Conservation (phyloP, 2,797 vertebrate genomes). For the Merluccius polli region DNA sequence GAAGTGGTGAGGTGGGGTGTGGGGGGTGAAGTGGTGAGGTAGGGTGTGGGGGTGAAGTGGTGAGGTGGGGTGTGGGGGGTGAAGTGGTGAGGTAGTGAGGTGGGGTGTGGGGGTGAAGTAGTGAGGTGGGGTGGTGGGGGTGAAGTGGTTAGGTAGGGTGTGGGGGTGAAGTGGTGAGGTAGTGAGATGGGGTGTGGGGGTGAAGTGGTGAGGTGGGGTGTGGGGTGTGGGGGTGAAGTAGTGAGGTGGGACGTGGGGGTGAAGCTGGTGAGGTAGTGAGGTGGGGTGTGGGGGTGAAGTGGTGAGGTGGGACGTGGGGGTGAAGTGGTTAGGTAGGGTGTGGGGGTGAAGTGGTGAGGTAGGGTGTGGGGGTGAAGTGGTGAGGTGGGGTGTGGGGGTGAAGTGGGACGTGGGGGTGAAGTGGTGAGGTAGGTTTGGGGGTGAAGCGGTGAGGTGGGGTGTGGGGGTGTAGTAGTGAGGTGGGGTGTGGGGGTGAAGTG, state of each 20-base stretch:
- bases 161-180: slow-evolving; percentile 34
- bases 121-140: slow-evolving; percentile 51
- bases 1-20: too few relatives aligned
- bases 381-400: too few relatives aligned
- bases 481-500: too few relatives aligned
- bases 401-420: too few relatives aligned
- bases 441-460: slow-evolving; percentile 38
- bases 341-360: slow-evolving; percentile 42
- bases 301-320: slow-evolving; percentile 35
- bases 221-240: slow-evolving; percentile 49
- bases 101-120: too few relatives aligned
- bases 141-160: slow-evolving; percentile 37
- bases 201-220: slow-evolving; percentile 26
- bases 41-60: slow-evolving; percentile 53
- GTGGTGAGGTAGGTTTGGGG: slow-evolving; percentile 42
- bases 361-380: slow-evolving; percentile 49
- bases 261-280: too few relatives aligned
- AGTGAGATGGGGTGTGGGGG: too few relatives aligned
- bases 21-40: too few relatives aligned
- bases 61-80: slow-evolving; percentile 62
- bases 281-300: too few relatives aligned
- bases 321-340: too few relatives aligned
- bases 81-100: too few relatives aligned
- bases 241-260: slow-evolving; percentile 59
- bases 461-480: slow-evolving; percentile 39